Percentiles rank a stretch among this genome's conserved stretches.
phyloP scores from a whole-genome alignment of 1,140 invertebrate species.

The Lepidotrigona ventralis region DNA sequence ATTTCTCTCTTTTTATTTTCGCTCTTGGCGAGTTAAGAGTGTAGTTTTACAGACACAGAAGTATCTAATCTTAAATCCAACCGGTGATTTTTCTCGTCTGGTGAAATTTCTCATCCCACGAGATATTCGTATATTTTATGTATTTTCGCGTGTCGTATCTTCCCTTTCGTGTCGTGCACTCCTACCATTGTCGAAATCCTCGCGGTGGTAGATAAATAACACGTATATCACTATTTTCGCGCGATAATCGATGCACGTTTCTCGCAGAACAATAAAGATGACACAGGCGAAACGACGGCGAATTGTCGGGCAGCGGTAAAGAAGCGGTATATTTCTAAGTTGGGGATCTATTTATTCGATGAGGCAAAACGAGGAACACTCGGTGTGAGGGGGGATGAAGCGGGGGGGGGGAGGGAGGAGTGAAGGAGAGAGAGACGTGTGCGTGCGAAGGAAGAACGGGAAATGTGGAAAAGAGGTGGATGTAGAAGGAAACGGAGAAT shows the following conservation, averaged over 20 bases:
- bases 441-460: background rate
- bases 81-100: too few species aligned
- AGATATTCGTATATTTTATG: too few species aligned
- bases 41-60: too few species aligned
- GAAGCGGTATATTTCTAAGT: background rate
- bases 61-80: too few species aligned
- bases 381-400: background rate
- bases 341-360: constrained; percentile 2
- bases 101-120: too few species aligned
- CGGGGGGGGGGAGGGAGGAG: too few species aligned
- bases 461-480: background rate
- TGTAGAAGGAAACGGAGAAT: background rate
- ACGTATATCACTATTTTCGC: background rate
- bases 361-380: background rate
- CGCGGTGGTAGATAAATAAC: background rate
- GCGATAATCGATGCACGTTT: background rate
- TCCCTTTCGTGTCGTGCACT: background rate
- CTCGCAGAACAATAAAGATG: too few species aligned
- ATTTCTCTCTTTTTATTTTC: too few species aligned
- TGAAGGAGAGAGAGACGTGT: background rate
- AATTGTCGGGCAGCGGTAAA: background rate
- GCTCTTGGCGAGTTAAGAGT: too few species aligned
- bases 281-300: background rate
- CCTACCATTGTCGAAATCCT: background rate
- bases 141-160: too few species aligned